Evolutionary conservation across 1,140 invertebrate species (phyloP).

Genomic region (Drosophila aff.): DNA sequence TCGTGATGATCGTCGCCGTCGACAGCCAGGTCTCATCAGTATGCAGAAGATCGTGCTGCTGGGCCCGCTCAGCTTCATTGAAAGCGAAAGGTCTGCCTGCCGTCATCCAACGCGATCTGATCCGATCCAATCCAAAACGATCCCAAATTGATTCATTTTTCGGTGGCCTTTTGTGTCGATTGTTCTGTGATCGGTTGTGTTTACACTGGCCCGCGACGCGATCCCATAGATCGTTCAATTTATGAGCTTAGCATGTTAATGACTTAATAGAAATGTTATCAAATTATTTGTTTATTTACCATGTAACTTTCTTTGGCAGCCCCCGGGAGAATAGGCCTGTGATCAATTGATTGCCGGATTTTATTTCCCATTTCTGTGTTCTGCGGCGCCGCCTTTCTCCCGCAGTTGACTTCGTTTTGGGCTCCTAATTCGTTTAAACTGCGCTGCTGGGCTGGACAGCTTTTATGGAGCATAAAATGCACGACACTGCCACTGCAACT

Average conservation of each 20-base stretch:
- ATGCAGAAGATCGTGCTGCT: slow-evolving; percentile 68
- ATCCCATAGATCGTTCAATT: slow-evolving; percentile 52
- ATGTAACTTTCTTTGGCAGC: slow-evolving; percentile 61
- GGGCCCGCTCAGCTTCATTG: slow-evolving; percentile 49
- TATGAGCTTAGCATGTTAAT: slow-evolving; percentile 68
- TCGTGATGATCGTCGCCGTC: slow-evolving; percentile 63
- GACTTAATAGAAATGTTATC: slow-evolving; percentile 66
- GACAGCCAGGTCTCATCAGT: slow-evolving; percentile 60
- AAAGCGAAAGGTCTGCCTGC: slow-evolving; percentile 76
- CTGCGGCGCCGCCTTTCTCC: slow-evolving; percentile 54
- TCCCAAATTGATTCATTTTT: slow-evolving; percentile 71
- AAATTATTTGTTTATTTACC: slow-evolving; percentile 54
- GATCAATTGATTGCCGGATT: slow-evolving; percentile 33
- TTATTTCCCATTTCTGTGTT: slow-evolving; percentile 15
- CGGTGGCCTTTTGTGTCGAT: slow-evolving; percentile 32
- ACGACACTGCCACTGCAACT: slow-evolving; percentile 55
- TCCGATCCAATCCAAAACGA: slow-evolving; percentile 35
- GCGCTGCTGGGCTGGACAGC: slow-evolving; percentile 66
- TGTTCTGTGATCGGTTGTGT: slow-evolving; percentile 52
- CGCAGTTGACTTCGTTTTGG: slow-evolving; percentile 74
- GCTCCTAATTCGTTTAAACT: slow-evolving; percentile 78
- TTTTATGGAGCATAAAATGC: slow-evolving; percentile 81
- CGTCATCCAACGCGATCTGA: slow-evolving; percentile 15
- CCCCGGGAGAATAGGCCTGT: neutral
- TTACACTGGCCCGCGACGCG: slow-evolving; percentile 25